phyloP scores from a whole-genome alignment of 2,113 vertebrate genomes.

The Lota lota region DNA sequence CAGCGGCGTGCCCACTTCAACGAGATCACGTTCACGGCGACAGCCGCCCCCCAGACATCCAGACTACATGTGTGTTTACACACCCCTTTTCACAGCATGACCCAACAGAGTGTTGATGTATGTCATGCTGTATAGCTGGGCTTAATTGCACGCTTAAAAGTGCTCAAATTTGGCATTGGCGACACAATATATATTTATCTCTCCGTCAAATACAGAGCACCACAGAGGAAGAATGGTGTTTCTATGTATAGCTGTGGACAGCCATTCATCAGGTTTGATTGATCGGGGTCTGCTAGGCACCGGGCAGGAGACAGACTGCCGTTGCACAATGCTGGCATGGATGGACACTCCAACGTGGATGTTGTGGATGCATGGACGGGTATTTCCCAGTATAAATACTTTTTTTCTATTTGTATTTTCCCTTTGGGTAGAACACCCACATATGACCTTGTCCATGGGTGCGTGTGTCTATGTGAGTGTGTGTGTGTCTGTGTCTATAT shows the following conservation, averaged over 20 bases:
- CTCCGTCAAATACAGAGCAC: constrained; percentile 33
- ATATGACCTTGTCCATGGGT: background rate
- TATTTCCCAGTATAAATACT: too few species aligned
- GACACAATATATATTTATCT: constrained; percentile 21
- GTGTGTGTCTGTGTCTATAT: constrained; percentile 20
- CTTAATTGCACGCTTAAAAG: constrained; percentile 27
- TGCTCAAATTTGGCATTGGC: constrained; percentile 26
- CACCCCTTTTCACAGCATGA: too few species aligned
- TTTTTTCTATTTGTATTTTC: constrained; percentile 6
- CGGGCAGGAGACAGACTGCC: constrained; percentile 39
- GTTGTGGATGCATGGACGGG: constrained; percentile 7
- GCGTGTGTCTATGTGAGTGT: background rate
- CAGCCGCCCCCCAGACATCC: too few species aligned
- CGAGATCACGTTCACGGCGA: too few species aligned
- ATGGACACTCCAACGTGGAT: constrained; percentile 39
- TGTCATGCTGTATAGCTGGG: background rate
- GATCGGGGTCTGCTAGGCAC: constrained; percentile 31
- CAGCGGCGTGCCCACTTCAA: too few species aligned
- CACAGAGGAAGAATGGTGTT: constrained; percentile 34
- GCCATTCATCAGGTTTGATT: constrained; percentile 52
- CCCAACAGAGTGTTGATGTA: too few species aligned
- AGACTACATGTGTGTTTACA: too few species aligned
- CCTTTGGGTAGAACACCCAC: background rate
- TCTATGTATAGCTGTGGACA: constrained; percentile 52
- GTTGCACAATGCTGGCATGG: constrained; percentile 42